phyloP scores from a whole-genome alignment of 2,888 invertebrate genomes.

The Onthophagus sagittarius region DNA sequence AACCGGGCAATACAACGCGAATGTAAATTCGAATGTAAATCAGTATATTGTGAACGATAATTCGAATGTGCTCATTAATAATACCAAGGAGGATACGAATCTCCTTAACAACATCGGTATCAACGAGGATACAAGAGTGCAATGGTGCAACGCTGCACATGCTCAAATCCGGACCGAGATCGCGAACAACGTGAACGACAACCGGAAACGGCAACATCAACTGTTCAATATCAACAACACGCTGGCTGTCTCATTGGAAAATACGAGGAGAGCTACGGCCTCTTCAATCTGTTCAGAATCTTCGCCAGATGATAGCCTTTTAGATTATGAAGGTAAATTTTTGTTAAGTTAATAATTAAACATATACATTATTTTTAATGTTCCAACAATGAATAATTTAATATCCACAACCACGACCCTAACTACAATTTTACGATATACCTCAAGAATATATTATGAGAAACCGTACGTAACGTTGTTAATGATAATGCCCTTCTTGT shows the following conservation, averaged over 20 bases:
- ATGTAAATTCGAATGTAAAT: constrained; percentile 17
- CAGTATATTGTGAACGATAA: constrained; percentile 24
- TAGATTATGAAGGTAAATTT: constrained; percentile 53
- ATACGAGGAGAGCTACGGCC: constrained; percentile 41
- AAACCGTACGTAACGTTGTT: neutral
- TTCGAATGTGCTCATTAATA: constrained; percentile 23
- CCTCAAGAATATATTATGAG: neutral
- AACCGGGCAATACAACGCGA: constrained; percentile 30
- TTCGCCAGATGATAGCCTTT: constrained; percentile 54
- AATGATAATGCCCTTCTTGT: neutral
- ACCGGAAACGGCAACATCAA: constrained; percentile 24
- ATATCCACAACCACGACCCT: neutral
- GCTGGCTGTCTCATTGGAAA: constrained; percentile 46
- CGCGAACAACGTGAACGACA: constrained; percentile 40
- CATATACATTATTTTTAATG: neutral
- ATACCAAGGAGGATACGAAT: constrained; percentile 22
- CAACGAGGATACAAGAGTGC: constrained; percentile 37
- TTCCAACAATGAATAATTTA: neutral
- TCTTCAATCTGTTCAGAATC: constrained; percentile 41
- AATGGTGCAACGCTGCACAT: constrained; percentile 46
- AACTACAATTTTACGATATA: neutral
- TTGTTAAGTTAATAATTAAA: too few species aligned
- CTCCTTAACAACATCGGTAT: constrained; percentile 34
- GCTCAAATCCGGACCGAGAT: constrained; percentile 38
- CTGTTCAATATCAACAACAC: constrained; percentile 45